Percentiles rank a stretch among this genome's conserved stretches.
These are phyloP conservation scores for Habropoda laboriosa DNA, from an alignment of 1,140 invertebrate species.

Conservation along the genomic window DNA sequence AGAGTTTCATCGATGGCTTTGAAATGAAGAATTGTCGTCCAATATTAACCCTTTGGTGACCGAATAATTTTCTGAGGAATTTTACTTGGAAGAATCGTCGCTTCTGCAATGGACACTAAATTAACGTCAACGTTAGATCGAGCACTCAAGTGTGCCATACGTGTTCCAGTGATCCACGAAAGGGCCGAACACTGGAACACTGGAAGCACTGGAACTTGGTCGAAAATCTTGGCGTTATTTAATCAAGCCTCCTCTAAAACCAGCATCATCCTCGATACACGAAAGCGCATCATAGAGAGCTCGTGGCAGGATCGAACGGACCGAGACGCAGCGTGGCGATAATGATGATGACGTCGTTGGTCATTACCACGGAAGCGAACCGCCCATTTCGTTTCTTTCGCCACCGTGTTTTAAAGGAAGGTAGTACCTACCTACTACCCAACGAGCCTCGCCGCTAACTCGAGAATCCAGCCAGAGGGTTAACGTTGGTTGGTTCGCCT, in stretches of 20 bases:
- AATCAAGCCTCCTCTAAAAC: neutral
- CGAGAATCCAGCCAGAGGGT: neutral
- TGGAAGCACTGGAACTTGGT: no score
- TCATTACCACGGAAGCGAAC: constrained; percentile 75
- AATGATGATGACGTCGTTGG: constrained; percentile 80
- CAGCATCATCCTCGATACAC: neutral
- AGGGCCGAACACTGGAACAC: no score
- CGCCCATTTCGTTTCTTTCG: constrained; percentile 67
- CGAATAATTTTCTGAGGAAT: no score
- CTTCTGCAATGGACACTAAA: no score
- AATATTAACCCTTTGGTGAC: no score
- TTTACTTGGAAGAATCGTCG: no score
- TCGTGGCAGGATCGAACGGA: constrained; percentile 52
- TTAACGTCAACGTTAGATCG: no score
- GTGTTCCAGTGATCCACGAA: no score
- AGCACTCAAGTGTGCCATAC: no score
- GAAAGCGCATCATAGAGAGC: neutral
- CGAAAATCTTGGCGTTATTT: no score
- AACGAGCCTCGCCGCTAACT: neutral
- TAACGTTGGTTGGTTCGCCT: neutral
- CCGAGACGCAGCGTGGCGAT: constrained; percentile 68
- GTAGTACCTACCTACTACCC: neutral
- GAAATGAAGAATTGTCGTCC: no score
- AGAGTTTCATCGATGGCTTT: no score
- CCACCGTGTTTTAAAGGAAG: constrained; percentile 45